phyloP scores from a whole-genome alignment of 1,140 invertebrate genomes.

The Harlomillsia oculata region DNA sequence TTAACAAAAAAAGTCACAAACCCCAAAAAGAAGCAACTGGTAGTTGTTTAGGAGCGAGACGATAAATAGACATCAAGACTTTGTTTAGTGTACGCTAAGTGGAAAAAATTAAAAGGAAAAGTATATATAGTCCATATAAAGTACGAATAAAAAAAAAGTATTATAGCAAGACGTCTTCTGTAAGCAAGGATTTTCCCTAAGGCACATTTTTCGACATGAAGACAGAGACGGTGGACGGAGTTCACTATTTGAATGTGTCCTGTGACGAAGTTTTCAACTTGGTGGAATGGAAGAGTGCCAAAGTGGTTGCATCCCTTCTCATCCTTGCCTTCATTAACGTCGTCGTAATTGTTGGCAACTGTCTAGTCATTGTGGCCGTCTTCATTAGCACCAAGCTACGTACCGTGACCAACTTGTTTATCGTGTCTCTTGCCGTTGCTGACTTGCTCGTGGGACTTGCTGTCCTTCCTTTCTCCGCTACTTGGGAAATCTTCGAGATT shows the following conservation, averaged over 20 bases:
- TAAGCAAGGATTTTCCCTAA: too few species aligned
- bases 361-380: constrained; percentile 82
- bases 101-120: too few species aligned
- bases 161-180: too few species aligned
- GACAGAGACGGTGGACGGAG: too few species aligned
- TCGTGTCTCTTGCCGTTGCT: constrained; percentile 82
- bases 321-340: constrained; percentile 71
- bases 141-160: too few species aligned
- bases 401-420: constrained; percentile 90
- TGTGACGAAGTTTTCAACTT: constrained; percentile 31
- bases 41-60: too few species aligned
- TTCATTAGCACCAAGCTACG: constrained; percentile 74
- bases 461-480: constrained; percentile 81
- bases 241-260: constrained; percentile 27
- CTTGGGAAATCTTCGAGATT: constrained; percentile 66
- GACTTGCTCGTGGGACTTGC: constrained; percentile 76
- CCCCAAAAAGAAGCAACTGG: too few species aligned
- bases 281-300: constrained; percentile 31
- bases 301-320: constrained; percentile 55
- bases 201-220: too few species aligned
- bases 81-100: too few species aligned
- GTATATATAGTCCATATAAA: too few species aligned
- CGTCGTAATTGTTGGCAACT: constrained; percentile 78
- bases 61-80: too few species aligned
- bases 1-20: too few species aligned